Evolutionary conservation across 2,113 vertebrate species (phyloP).

Genomic region (Nycticryphes semicollaris): DNA sequence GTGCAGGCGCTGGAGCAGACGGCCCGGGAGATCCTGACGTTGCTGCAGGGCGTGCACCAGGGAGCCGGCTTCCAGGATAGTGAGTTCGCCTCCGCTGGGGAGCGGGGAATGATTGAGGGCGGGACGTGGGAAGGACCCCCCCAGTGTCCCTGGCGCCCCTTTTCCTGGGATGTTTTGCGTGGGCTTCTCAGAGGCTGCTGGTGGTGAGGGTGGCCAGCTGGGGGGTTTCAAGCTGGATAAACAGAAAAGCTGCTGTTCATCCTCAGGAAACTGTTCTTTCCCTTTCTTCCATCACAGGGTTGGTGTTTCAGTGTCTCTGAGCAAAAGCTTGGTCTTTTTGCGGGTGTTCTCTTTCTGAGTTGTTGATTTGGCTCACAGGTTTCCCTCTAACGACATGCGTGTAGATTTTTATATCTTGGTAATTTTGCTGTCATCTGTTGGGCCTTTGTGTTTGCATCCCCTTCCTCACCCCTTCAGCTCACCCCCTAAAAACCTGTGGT

Average conservation of each 20-base stretch:
- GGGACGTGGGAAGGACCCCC: too few species aligned
- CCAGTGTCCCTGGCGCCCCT: accelerated
- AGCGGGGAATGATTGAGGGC: background rate
- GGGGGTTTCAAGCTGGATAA: accelerated
- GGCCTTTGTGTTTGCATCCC: background rate
- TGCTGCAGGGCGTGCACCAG: slow-evolving; percentile 96
- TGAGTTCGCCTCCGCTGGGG: slow-evolving; percentile 63
- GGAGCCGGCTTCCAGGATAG: slow-evolving; percentile 92
- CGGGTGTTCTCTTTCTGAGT: accelerated
- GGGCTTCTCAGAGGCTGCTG: background rate
- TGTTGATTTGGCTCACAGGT: too few species aligned
- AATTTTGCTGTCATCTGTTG: accelerated
- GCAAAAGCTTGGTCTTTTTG: accelerated
- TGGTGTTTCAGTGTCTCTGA: accelerated
- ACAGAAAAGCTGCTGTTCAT: accelerated
- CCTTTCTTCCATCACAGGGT: accelerated
- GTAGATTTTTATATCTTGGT: accelerated
- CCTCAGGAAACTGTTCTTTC: accelerated
- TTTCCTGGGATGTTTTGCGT: accelerated
- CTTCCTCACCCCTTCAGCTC: background rate
- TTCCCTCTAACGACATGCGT: accelerated
- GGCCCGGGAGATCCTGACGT: slow-evolving; percentile 93
- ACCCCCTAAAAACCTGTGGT: background rate
- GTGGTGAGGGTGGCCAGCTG: background rate
- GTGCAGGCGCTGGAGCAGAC: slow-evolving; percentile 93